Conservation (phyloP, 2,113 vertebrate genomes). For the Lathamus discolor region DNA sequence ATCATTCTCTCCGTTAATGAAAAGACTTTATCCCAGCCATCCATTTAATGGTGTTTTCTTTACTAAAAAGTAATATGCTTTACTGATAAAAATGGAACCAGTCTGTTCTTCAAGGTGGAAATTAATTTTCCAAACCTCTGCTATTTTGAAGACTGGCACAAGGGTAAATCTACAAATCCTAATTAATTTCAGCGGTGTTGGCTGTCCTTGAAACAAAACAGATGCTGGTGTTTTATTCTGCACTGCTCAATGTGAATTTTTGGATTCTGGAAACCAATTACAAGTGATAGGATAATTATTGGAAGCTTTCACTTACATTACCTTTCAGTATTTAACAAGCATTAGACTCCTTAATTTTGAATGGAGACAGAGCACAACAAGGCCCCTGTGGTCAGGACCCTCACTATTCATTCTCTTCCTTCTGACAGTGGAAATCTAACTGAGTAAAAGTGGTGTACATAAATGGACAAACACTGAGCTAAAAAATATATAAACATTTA, state of each 20-base stretch:
- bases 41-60: constrained; percentile 16
- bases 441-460: neutral
- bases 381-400: neutral
- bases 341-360: neutral
- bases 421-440: neutral
- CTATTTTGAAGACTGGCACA: neutral
- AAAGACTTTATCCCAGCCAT: neutral
- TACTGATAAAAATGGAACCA: neutral
- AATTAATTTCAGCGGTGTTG: neutral
- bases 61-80: neutral
- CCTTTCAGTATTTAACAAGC: neutral
- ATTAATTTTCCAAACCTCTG: constrained; percentile 6
- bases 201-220: constrained; percentile 24
- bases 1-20: neutral
- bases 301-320: neutral
- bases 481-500: neutral
- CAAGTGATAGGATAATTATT: neutral
- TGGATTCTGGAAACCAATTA: neutral
- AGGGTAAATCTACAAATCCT: neutral
- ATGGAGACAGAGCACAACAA: neutral
- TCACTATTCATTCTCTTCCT: neutral
- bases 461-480: neutral
- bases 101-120: neutral
- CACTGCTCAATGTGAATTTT: neutral
- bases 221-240: neutral